These are phyloP conservation scores for Drosophila robusta DNA, from an alignment of 2,888 invertebrate species.

Conservation along the genomic window DNA sequence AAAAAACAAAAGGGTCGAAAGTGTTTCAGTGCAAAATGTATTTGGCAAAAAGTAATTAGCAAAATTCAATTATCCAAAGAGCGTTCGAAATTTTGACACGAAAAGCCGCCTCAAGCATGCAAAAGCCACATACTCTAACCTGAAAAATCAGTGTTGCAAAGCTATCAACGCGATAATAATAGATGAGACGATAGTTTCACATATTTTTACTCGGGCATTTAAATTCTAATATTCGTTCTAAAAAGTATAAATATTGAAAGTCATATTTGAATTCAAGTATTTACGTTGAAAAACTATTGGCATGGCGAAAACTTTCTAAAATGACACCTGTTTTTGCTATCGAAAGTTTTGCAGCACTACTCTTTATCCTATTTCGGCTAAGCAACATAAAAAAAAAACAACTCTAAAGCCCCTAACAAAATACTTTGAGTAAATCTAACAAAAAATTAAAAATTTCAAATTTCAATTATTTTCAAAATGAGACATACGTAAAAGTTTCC, in stretches of 20 bases:
- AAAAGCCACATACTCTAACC: slow-evolving; percentile 35
- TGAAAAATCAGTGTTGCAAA: slow-evolving; percentile 5
- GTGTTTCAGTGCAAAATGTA: slow-evolving; percentile 58
- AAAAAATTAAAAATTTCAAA: neutral
- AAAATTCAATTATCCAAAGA: slow-evolving; percentile 35
- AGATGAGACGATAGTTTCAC: neutral
- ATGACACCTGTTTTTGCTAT: neutral
- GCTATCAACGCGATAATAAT: slow-evolving; percentile 15
- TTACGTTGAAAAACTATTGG: neutral
- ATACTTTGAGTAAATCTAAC: slow-evolving; percentile 2
- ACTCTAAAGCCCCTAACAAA: neutral
- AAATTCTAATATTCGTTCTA: too few species aligned
- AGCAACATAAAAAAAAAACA: slow-evolving; percentile 7
- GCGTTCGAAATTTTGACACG: slow-evolving; percentile 34
- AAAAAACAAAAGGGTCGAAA: slow-evolving; percentile 25
- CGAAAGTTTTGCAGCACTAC: slow-evolving; percentile 17
- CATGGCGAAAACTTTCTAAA: too few species aligned
- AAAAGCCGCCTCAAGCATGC: slow-evolving; percentile 41
- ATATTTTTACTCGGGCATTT: neutral
- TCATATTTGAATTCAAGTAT: too few species aligned
- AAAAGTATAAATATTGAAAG: too few species aligned
- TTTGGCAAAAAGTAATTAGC: slow-evolving; percentile 40
- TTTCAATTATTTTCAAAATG: slow-evolving; percentile 2
- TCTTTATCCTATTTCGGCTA: slow-evolving; percentile 19
- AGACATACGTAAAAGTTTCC: slow-evolving; percentile 12